Evolutionary conservation across 64 coral and sea anemone genomes (phyloP), one percentile per base, ranked within the genome.

Genomic region (Pocillopora verrucosa): DNA sequence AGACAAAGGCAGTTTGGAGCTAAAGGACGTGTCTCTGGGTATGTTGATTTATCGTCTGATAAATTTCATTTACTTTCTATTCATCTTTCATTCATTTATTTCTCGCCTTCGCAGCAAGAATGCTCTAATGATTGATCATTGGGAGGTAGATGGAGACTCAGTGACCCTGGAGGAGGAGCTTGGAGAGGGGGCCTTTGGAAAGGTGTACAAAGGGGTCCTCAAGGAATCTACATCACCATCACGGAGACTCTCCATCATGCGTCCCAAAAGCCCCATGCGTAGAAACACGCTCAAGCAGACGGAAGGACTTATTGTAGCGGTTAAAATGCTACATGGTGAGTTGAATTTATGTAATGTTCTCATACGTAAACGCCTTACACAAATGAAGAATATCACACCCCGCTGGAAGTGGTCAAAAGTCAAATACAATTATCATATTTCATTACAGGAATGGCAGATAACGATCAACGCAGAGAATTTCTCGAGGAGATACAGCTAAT

Each of bases 401-500:
- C 6, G 6, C 41, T 45, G 41, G 41, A 45, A 45, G 41, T 45
- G 58, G 41, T 22, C 24, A 10, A 3, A 45, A 45, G 41, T 45
- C 1, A 25, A 1, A 34, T 17, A 9, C 72, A 68, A 20, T 24
- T 10, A n/a, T 30, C 34, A 5, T 25, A 26, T n/a, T 13, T 81
- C 57, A 62, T 78, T 34, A 7, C 14, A 95, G 70, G 69, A 87
- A 76, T 70, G 78, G 79, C 94, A 79, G 87, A 89, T 57, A 83
- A 65, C 16, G 94, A 95, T 0, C 90, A 86, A 86, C 60, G 83
- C 19, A 68, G 60, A 67, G 94, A 96, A 77, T 96, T 96, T 87
- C 76, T 93, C 26, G 86, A 93, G 58, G 94, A 96, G 69, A 96
- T 96, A 58, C 94, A 96, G 68, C 61, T 96, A 19, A 96, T 96